Base-by-base conservation (phyloP, 2,888 invertebrate species). In the Zootermopsis nevadensis region DNA sequence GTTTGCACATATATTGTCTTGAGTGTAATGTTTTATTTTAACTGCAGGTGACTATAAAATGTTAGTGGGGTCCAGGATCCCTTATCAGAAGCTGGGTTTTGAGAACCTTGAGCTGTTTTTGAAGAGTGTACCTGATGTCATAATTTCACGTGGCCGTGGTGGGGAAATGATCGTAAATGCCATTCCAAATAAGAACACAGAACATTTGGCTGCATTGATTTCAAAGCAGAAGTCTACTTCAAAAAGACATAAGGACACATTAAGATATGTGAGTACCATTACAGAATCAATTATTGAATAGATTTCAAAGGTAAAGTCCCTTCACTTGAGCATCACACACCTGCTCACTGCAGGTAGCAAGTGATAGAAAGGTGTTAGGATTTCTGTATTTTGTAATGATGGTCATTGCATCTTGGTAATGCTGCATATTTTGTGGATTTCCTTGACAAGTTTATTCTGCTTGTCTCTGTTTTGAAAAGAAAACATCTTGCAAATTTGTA, bases 41-140 rank as follows among this genome's bases (percentile, higher is more conserved):
- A 80, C 30, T 66, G 33, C 67, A 92, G 93, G 90, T 76, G 95
- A 95, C 87, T 95, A 93, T 88, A 89, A 88, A 80, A 91, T 91
- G 86, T 88, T 95, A 38, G 92, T 94, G 87, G 94, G 94, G 38
- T 91, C 91, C 87, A 89, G 89, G 86, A 93, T 95, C 86, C 94
- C 94, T 10, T 94, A 89, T 86, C 89, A 89, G 83, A 90, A 90
- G 86, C 89, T 94, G 82, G 94, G 94, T 8, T 94, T 90, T 88
- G 87, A 89, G 66, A 89, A 89, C 15, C 88, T 94, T 15, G 92
- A 93, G 84, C 92, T 93, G 60, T 90, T 95, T 85, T 89, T 95
- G 83, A 87, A 89, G 55, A 91, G 91, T 85, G 91, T 92, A 30
- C 92, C 93, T 22, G 91, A 92, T 42, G 91, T 94, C 87, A 91